Base-by-base conservation (phyloP, 2,113 vertebrate species). In the Sturnus vulgaris region DNA sequence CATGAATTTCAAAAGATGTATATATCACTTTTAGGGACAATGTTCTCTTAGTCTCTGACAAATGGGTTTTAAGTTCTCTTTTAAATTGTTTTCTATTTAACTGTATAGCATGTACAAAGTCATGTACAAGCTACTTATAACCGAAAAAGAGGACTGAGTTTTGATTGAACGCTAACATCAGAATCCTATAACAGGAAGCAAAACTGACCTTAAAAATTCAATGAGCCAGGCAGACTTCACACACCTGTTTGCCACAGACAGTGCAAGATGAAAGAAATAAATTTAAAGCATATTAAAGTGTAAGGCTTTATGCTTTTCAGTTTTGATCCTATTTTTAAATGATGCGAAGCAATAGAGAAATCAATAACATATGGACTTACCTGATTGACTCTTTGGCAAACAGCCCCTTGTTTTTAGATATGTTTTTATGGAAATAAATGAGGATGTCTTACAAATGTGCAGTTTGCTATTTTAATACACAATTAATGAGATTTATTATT, bases 301-400 rank as follows among this genome's bases (percentile, higher is more conserved):
- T 9, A 95, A 90, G 57, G 20, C 24, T 93, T 95, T 94, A 90
- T 86, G 68, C n/a, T 79, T 91, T 91, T 84, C 27, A 12, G 14
- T n/a, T 97, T 94, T 94, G 46, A 93, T 92, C 37, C 5, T 82
- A 86, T 87, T 97, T 97, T 96, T 92, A 79, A 88, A 92, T 53
- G 33, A 82, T 57, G 60, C 23, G 68, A 22, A 83, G 68, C 23
- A 82, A 83, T 71, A 81, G 33, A 65, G 19, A 46, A 95, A 96
- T 96, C 88, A 97, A 95, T 57, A 95, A 52, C 82, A 86, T 30
- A 53, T 64, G 76, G 69, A 8, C 44, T 93, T 87, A 91, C 88
- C 90, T 93, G 73, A 71, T 73, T 59, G 53, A 59, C 30, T 95
- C 60, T 61, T 80, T 66, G 57, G 72, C 52, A 94, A 83, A 88